Evolutionary conservation across 2,113 vertebrate genomes (phyloP).

Genomic region (Malurus cyaneus): DNA sequence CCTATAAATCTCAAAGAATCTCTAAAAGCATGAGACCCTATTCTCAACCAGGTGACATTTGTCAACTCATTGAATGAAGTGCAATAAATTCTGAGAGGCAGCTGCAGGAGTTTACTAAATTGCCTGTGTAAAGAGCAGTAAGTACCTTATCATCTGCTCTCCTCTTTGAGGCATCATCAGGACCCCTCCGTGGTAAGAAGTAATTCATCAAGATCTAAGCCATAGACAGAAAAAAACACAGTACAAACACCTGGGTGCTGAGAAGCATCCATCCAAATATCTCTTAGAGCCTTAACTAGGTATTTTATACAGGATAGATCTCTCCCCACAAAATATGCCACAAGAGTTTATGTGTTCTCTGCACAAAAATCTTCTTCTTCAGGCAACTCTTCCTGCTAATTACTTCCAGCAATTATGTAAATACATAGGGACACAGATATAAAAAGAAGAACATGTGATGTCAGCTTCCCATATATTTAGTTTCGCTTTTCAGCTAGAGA

Average conservation of each 20-base stretch:
- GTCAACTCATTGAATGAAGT: not conserved
- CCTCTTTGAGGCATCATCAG: not conserved
- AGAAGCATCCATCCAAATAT: not conserved
- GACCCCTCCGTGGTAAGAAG: not conserved
- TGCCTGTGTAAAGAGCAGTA: not conserved
- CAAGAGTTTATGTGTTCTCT: not conserved
- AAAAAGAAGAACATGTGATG: conserved; percentile 7
- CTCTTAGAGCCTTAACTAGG: not conserved
- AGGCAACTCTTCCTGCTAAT: conserved; percentile 3
- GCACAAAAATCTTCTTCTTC: not conserved
- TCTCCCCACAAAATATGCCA: not conserved
- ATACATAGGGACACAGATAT: not conserved
- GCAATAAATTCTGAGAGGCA: not conserved
- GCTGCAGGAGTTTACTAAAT: not conserved
- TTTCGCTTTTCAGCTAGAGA: not conserved
- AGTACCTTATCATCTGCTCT: not conserved
- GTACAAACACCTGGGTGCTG: not conserved
- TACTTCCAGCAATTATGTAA: conserved; percentile 47
- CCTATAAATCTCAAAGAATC: not conserved
- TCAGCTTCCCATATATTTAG: not conserved
- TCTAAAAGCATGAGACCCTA: not conserved
- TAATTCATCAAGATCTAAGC: not conserved
- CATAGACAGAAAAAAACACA: not conserved
- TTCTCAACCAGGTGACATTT: not conserved
- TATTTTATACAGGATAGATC: not conserved